Base-by-base conservation (phyloP, 1,140 invertebrate genomes). In the Cepaea nemoralis region DNA sequence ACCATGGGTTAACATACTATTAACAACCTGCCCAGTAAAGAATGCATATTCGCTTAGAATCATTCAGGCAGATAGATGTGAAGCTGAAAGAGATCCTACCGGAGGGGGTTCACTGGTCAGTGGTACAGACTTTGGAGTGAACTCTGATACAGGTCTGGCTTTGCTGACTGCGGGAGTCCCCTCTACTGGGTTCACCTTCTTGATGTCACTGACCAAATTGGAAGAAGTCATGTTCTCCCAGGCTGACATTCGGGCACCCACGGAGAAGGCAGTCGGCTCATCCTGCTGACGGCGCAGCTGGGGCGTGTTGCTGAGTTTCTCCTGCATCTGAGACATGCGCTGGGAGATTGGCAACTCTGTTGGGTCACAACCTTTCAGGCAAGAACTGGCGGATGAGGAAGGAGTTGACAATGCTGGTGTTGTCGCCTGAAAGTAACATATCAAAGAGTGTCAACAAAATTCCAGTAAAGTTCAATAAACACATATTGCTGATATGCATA, bases 241-340 rank as follows among this genome's bases (percentile, higher is more conserved):
- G 16, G 89, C 89, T 59, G 87, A 89, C 88, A 89, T 90, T 37
- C 89, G 83, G 19, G 88, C 88, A 37, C 48, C 82, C 8, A 90
- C 88, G 37, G 89, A 85, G 77, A 85, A 89, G 16, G 88, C 88
- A 0, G 89, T 89, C 12, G 89, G 89, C 48, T 90, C 89, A 31
- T 88, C 87, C 24, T 88, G 78, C 78, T 74, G 69, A 45, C 77
- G 59, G 79, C 91, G 88, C 87, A 91, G 27, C 85, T 83, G 22
- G 87, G 89, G 84, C 86, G 87, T 50, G 90, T 88, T 33, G 76
- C 59, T 86, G 87, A 81, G 80, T 84, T 55, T 55, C 37, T 39
- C 76, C 42, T 66, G 77, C 76, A 27, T 82, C 50, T 22, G 74
- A 66, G 33, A 66, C 83, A 31, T 67, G 33, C 40, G 73, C 63